Base-by-base conservation (phyloP, 2,113 vertebrate genomes). In the Todiramphus saurophagus region DNA sequence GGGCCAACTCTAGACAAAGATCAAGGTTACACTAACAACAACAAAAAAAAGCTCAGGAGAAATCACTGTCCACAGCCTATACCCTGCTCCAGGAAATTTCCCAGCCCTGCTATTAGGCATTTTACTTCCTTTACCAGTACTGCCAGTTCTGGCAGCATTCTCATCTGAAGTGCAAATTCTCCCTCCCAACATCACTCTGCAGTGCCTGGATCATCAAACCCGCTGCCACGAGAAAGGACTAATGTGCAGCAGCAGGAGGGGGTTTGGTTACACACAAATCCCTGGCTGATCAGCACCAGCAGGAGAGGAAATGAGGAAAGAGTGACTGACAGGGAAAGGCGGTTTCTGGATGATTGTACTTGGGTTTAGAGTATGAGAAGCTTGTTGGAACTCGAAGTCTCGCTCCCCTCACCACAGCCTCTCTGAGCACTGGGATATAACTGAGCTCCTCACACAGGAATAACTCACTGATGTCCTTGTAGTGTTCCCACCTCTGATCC, bases 241-340 rank as follows among this genome's bases (percentile, higher is more conserved):
- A 9, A n/a, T n/a, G 80, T 55, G 86, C 92, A 92, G 92, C 96
- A 96, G 94, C 96, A 91, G 92, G 80, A 94, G 95, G 66, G 73
- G 89, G 62, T 92, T 89, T 90, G 92, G 95, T 96, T 96, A 94
- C 96, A 96, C 96, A 95, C 96, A 97, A 96, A 97, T 96, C 96
- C 96, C 95, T 68, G 86, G 80, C 95, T 96, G 95, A 96, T 95
- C 95, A 96, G 96, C 96, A 95, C 94, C 94, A 96, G 96, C 91
- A 94, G 96, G 90, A 95, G 67, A 96, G 95, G 95, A 96, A 96
- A 97, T 96, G 94, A 93, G 92, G 90, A 10, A 93, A 94, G 90
- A 94, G 76, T 78, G 95, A 96, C 76, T 89, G 96, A 95, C 92
- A 95, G 94, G 80, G 95, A 95, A 94, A 84, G 92, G 92, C 44